These are phyloP conservation scores for Sinocyclocheilus grahami DNA, from an alignment of 2,113 vertebrate species.

Conservation along the genomic window DNA sequence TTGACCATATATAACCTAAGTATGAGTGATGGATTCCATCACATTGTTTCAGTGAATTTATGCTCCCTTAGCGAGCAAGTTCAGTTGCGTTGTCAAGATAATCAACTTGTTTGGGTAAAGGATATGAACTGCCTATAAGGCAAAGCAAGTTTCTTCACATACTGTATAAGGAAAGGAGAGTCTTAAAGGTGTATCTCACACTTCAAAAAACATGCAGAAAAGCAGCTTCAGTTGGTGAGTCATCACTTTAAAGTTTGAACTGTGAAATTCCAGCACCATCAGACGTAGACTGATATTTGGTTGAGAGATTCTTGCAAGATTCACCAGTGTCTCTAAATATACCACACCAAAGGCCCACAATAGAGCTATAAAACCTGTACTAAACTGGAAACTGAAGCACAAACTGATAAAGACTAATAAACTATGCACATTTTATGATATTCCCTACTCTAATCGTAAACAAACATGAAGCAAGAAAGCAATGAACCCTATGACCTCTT, in stretches of 20 bases:
- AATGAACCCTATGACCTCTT: background rate
- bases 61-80: background rate
- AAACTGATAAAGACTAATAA: background rate
- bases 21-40: background rate
- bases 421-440: background rate
- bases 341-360: background rate
- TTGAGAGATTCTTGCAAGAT: conserved; percentile 42
- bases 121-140: background rate
- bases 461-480: background rate
- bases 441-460: background rate
- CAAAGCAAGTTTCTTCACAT: background rate
- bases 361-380: conserved; percentile 1
- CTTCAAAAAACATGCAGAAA: background rate
- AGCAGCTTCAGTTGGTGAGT: background rate
- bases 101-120: background rate
- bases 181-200: conserved; percentile 3
- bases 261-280: conserved; percentile 48
- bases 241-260: conserved; percentile 41
- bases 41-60: background rate
- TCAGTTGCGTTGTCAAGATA: background rate
- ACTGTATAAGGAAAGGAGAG: background rate
- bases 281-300: conserved; percentile 42
- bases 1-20: conserved; percentile 32
- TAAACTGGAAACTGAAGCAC: background rate
- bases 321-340: conserved; percentile 4